These are phyloP conservation scores for Bagarius yarrelli DNA, from an alignment of 2,113 vertebrate species.

Conservation along the genomic window DNA sequence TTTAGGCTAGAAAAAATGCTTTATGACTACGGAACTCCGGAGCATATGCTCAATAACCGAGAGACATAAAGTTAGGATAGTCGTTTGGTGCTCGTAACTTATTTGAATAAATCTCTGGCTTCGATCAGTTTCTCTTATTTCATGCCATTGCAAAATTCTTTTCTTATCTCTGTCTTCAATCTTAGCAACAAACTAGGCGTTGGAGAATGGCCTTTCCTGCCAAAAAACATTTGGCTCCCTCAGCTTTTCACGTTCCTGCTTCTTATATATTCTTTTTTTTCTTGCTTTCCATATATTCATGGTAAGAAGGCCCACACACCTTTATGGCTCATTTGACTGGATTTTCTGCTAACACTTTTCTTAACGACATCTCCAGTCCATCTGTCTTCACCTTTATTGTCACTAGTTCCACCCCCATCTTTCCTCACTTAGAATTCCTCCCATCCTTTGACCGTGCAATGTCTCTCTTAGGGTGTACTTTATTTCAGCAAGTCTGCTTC, in stretches of 20 bases:
- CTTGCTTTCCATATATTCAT: background rate
- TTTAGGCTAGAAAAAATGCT: constrained; percentile 6
- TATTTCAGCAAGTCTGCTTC: background rate
- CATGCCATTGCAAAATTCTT: constrained; percentile 8
- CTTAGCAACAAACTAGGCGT: background rate
- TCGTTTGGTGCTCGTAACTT: constrained; percentile 1
- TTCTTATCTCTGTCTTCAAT: background rate
- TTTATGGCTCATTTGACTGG: constrained; percentile 22
- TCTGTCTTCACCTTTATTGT: background rate
- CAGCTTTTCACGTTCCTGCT: background rate
- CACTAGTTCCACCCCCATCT: background rate
- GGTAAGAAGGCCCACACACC: constrained; percentile 10
- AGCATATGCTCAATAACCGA: background rate
- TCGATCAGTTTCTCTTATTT: background rate
- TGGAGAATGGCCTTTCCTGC: background rate
- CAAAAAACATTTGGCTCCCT: background rate
- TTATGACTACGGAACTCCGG: background rate
- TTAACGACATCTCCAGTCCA: constrained; percentile 17
- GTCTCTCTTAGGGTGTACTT: constrained; percentile 25
- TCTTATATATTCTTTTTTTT: background rate
- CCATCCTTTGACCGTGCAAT: constrained; percentile 1
- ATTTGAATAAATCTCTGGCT: background rate
- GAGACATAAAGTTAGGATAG: background rate
- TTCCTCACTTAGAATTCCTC: constrained; percentile 28
- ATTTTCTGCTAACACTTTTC: constrained; percentile 18